Base-by-base conservation (phyloP, 2,888 invertebrate species). In the Syrphus vitripennis region DNA sequence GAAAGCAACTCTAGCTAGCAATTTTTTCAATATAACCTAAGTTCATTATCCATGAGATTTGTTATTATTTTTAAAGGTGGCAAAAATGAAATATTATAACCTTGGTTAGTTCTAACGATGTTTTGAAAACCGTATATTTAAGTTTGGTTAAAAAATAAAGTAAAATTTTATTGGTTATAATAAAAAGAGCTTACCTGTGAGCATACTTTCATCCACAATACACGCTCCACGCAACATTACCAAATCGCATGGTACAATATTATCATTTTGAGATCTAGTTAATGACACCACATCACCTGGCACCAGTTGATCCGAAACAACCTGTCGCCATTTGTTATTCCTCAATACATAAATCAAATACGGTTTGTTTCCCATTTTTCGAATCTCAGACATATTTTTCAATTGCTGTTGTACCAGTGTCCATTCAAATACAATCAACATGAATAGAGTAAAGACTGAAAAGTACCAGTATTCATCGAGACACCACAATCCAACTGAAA, bases 391-490 rank as follows among this genome's bases (percentile, higher is more conserved):
- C 98, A 99, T 98, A 92, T 99, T 99, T 87, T 97, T 94, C 72
- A 99, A 93, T 91, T 99, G 99, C 91, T 99, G 99, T 89, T 99
- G 98, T 0, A 99, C 99, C 72, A 99, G 94, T 0, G 99, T 99
- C 88, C 98, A 99, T 92, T 99, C 99, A 91, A 99, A 99, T 90
- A 98, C 95, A 29, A 99, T 95, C 75, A 99, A 94, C 99, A 99
- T 99, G 70, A 97, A 94, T 1, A 99, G 94, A 0, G 99, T 99
- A 92, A 99, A 99, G 81, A 99, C 95, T 71, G 98, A 98, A 92
- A 99, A 99, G 92, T 98, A 97, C 98, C 98, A 98, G 93, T 98
- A 99, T 91, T 98, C 98, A 91, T 99, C 99, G 88, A 99, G 94
- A 93, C 99, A 99, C 99, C 99, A 99, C 3, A 99, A 93, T 12